A percentile compares a stretch with the other conserved stretches of the same genome.
Evolutionary conservation across 2,888 invertebrate species (phyloP).

Genomic region (Torymus aiolomorphi): DNA sequence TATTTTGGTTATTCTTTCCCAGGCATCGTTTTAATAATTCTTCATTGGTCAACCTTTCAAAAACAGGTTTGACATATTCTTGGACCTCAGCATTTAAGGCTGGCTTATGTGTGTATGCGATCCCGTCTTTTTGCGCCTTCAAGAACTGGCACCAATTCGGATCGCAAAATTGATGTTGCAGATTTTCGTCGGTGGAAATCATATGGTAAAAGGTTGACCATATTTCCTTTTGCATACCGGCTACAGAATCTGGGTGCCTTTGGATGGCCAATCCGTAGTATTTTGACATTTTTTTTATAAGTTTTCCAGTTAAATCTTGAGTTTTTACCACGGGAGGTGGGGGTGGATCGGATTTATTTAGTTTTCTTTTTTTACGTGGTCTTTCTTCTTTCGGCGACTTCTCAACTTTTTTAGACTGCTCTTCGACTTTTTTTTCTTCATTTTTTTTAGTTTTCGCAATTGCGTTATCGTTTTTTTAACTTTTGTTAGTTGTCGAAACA

Average conservation of each 20-base stretch:
- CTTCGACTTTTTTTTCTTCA: slow-evolving; percentile 25
- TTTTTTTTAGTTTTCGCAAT: not conserved
- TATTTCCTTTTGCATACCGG: slow-evolving; percentile 26
- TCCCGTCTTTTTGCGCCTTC: slow-evolving; percentile 25
- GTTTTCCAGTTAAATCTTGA: slow-evolving; percentile 39
- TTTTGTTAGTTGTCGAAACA: slow-evolving; percentile 42
- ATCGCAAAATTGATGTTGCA: slow-evolving; percentile 33
- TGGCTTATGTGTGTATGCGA: slow-evolving; percentile 29
- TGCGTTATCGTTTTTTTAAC: slow-evolving; percentile 37
- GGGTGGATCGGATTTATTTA: not conserved
- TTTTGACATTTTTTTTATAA: slow-evolving; percentile 43
- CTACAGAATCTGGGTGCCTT: slow-evolving; percentile 29
- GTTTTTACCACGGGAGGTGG: slow-evolving; percentile 41
- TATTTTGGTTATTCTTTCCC: slow-evolving; percentile 44
- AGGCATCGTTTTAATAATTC: slow-evolving; percentile 34
- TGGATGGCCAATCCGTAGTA: slow-evolving; percentile 32
- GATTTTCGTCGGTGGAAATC: slow-evolving; percentile 34
- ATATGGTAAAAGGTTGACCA: slow-evolving; percentile 23
- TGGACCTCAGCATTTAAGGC: slow-evolving; percentile 37
- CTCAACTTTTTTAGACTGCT: slow-evolving; percentile 14
- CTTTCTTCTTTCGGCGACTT: slow-evolving; percentile 9
- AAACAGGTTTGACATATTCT: slow-evolving; percentile 41
- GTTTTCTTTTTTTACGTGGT: slow-evolving; percentile 35
- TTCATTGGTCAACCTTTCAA: slow-evolving; percentile 22
- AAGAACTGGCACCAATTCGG: slow-evolving; percentile 42